Conservation (phyloP, 2,888 invertebrate genomes). For the Amblyjoppa proteus region DNA sequence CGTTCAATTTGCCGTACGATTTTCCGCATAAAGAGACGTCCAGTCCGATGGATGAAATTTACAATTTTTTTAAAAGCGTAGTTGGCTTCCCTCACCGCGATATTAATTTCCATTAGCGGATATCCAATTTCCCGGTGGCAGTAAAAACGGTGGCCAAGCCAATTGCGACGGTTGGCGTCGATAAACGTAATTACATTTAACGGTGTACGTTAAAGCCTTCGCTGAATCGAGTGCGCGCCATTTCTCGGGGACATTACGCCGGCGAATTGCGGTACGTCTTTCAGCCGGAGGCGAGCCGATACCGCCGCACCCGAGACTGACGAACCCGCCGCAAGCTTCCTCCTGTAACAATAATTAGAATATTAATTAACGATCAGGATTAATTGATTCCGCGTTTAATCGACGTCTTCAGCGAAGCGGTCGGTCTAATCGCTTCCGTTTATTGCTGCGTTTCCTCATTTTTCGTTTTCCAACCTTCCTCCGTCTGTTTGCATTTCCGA, state of each 20-base stretch:
- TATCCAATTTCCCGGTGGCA: slow-evolving; percentile 79
- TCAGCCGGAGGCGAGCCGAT: slow-evolving; percentile 66
- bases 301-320: neutral
- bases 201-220: slow-evolving; percentile 76
- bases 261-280: slow-evolving; percentile 51
- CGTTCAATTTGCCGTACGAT: no score
- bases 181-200: slow-evolving; percentile 82
- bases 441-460: neutral
- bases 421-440: slow-evolving; percentile 52
- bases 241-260: slow-evolving; percentile 52
- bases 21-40: no score
- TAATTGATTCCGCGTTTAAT: slow-evolving; percentile 75
- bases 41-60: no score
- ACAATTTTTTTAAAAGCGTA: neutral
- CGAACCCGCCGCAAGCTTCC: slow-evolving; percentile 37
- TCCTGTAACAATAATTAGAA: slow-evolving; percentile 74
- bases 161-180: slow-evolving; percentile 62
- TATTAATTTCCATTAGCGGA: slow-evolving; percentile 80
- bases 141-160: slow-evolving; percentile 69
- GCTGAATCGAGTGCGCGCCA: slow-evolving; percentile 72
- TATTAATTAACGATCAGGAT: slow-evolving; percentile 78
- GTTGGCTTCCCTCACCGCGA: slow-evolving; percentile 53
- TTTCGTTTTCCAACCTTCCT: slow-evolving; percentile 23
- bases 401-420: slow-evolving; percentile 60
- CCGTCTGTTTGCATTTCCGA: slow-evolving; percentile 12